Evolutionary conservation across 2,888 invertebrate species (phyloP).

Genomic region (Pseudococcus viburni): DNA sequence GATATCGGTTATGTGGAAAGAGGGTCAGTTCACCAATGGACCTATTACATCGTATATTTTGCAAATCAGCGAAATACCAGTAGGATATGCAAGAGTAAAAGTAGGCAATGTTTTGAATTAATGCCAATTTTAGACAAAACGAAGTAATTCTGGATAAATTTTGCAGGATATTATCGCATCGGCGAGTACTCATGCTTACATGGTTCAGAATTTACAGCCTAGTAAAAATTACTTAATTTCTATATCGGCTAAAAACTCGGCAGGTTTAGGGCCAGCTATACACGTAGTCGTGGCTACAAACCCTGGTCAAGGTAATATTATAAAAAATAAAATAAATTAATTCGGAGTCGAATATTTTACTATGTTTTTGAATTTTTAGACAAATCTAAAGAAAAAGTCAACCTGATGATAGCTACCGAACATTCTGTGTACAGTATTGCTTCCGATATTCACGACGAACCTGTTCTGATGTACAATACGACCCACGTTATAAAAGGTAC

Average conservation of each 20-base stretch:
- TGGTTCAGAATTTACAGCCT: constrained; percentile 83
- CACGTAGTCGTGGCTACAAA: constrained; percentile 74
- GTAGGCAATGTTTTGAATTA: constrained; percentile 71
- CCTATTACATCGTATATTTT: constrained; percentile 89
- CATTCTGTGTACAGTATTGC: constrained; percentile 79
- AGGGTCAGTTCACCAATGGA: constrained; percentile 89
- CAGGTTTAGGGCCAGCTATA: constrained; percentile 84
- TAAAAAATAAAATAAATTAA: background rate
- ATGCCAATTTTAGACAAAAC: background rate
- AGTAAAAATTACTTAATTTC: constrained; percentile 83
- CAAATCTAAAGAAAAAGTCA: constrained; percentile 79
- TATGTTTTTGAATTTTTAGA: constrained; percentile 72
- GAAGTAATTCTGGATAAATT: background rate
- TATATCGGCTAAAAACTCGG: constrained; percentile 84
- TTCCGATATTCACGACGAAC: constrained; percentile 80
- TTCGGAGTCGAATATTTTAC: background rate
- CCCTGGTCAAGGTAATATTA: constrained; percentile 40
- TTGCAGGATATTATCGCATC: constrained; percentile 82
- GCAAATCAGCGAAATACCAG: constrained; percentile 77
- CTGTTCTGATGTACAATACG: constrained; percentile 78
- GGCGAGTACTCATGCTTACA: constrained; percentile 80
- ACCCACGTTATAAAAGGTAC: constrained; percentile 73
- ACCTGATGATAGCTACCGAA: constrained; percentile 80
- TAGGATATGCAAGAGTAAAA: constrained; percentile 78
- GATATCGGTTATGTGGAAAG: constrained; percentile 90